Percentiles rank a stretch among this genome's conserved stretches.
Conservation (phyloP, 2,888 invertebrate genomes). For the Furcula furcula region DNA sequence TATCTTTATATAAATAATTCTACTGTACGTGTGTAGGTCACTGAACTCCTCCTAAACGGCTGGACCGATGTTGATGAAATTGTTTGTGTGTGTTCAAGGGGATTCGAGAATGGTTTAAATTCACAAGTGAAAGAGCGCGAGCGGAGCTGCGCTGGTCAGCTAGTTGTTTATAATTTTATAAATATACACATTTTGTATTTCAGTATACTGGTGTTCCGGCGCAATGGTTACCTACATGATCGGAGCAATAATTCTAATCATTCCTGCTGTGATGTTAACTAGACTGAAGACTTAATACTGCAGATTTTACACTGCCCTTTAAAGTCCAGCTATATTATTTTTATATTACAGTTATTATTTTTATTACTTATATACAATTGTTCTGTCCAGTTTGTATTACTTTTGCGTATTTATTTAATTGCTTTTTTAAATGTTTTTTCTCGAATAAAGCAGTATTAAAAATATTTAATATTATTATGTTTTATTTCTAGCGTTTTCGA, state of each 20-base stretch:
- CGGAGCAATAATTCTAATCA: constrained; percentile 88
- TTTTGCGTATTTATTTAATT: constrained; percentile 32
- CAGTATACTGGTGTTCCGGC: constrained; percentile 96
- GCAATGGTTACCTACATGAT: constrained; percentile 90
- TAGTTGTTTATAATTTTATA: constrained; percentile 4
- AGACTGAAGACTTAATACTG: constrained; percentile 59
- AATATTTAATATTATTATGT: constrained; percentile 4
- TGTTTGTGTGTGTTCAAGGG: too few relatives aligned
- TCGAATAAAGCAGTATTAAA: constrained; percentile 65
- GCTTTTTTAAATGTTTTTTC: constrained; percentile 32
- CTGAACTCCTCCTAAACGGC: too few relatives aligned
- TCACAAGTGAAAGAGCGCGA: too few relatives aligned
- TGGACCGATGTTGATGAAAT: too few relatives aligned
- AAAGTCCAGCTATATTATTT: constrained; percentile 33
- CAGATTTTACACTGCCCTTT: constrained; percentile 37
- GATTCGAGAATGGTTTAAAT: too few relatives aligned
- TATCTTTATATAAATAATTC: too few relatives aligned
- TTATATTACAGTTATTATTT: constrained; percentile 26
- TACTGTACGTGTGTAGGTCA: too few relatives aligned
- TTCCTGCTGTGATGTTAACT: constrained; percentile 88
- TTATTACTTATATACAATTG: constrained; percentile 26
- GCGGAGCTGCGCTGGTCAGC: too few relatives aligned
- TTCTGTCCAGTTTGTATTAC: constrained; percentile 31
- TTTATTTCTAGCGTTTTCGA: too few relatives aligned
- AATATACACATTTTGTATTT: constrained; percentile 26